Conservation (phyloP, 2,113 vertebrate genomes). For the Blennius ocellaris region DNA sequence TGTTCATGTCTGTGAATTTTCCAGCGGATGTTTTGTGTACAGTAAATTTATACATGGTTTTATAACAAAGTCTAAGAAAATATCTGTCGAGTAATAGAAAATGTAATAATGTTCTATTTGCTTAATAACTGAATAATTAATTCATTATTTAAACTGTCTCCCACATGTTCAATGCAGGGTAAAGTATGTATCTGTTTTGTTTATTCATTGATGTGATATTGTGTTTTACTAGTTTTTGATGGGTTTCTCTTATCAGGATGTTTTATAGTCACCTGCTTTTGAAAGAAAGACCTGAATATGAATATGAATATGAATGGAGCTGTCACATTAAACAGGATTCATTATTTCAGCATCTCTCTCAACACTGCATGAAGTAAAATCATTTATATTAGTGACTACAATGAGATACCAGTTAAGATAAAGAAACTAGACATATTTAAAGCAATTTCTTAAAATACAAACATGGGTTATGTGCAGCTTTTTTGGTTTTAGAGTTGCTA, state of each 20-base stretch:
- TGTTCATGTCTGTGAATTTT: no score
- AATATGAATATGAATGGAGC: no score
- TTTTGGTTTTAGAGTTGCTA: neutral
- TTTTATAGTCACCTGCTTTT: constrained; percentile 72
- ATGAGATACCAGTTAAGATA: no score
- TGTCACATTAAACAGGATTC: no score
- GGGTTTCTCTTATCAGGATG: constrained; percentile 63
- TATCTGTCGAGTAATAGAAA: constrained; percentile 40
- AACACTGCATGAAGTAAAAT: no score
- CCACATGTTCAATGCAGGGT: constrained; percentile 83
- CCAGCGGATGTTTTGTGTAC: neutral
- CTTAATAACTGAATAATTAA: constrained; percentile 70
- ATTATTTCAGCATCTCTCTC: no score
- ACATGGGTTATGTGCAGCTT: neutral
- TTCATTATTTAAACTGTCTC: constrained; percentile 81
- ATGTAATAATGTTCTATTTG: constrained; percentile 58
- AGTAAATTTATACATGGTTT: constrained; percentile 5
- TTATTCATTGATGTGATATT: constrained; percentile 77
- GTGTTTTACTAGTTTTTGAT: constrained; percentile 69
- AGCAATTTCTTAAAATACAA: neutral
- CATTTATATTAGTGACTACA: no score
- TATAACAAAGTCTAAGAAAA: constrained; percentile 8
- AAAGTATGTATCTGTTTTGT: constrained; percentile 85
- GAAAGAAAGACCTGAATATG: neutral
- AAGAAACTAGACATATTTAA: no score